Percentiles rank a stretch among this genome's conserved stretches.
phyloP scores from a whole-genome alignment of 2,888 invertebrate species.

The Heteropelma amictum region DNA sequence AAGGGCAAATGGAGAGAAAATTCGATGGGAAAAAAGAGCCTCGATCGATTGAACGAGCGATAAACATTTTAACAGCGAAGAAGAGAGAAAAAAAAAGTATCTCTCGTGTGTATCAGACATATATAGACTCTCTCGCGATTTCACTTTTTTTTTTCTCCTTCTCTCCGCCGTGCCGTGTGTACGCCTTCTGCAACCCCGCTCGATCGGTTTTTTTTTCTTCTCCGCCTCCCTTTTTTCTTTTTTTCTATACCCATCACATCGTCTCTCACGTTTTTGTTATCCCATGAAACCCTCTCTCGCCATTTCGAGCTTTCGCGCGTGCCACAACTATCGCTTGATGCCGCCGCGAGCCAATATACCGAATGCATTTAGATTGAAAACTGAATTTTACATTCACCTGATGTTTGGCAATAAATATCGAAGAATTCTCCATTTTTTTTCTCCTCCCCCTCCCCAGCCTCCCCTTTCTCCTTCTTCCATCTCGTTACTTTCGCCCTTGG shows the following conservation, averaged over 20 bases:
- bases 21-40: constrained; percentile 44
- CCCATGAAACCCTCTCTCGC: constrained; percentile 48
- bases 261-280: constrained; percentile 49
- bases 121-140: neutral
- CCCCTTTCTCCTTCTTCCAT: no score
- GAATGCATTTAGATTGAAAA: constrained; percentile 74
- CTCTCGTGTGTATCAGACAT: constrained; percentile 12
- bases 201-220: constrained; percentile 8
- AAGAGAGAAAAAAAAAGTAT: neutral
- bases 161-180: neutral
- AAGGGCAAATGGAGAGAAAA: constrained; percentile 27
- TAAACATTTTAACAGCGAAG: constrained; percentile 55
- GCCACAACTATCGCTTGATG: constrained; percentile 44
- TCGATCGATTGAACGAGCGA: constrained; percentile 54
- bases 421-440: constrained; percentile 50
- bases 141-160: neutral
- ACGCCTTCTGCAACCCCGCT: constrained; percentile 22
- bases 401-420: constrained; percentile 72
- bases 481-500: constrained; percentile 16
- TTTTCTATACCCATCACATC: constrained; percentile 46
- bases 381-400: constrained; percentile 72
- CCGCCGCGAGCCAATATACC: constrained; percentile 56
- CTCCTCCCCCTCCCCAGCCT: no score
- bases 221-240: constrained; percentile 19
- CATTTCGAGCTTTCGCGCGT: constrained; percentile 44